These are phyloP conservation scores for Euborellia annulipes DNA, from an alignment of 1,140 invertebrate genomes.

Conservation along the genomic window DNA sequence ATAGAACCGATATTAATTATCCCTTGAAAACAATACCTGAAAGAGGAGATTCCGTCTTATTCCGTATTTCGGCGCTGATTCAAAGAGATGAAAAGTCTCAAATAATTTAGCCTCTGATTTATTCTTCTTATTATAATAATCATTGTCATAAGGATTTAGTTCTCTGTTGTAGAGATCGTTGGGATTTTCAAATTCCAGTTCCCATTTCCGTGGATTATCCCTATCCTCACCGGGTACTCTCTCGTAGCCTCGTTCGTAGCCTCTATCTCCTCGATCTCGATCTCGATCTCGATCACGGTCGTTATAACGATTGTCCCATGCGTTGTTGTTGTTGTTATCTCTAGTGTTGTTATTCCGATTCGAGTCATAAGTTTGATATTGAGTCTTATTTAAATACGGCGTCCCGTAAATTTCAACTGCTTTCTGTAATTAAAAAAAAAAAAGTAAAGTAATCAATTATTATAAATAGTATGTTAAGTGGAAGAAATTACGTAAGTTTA, in stretches of 20 bases:
- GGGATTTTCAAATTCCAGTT: background rate
- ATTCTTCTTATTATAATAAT: conserved; percentile 15
- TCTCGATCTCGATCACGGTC: background rate
- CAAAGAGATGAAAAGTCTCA: conserved; percentile 51
- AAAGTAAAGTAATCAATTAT: background rate
- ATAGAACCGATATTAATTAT: too few relatives aligned
- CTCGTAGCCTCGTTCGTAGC: background rate
- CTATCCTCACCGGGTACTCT: conserved; percentile 1
- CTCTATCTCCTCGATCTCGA: background rate
- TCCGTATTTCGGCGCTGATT: conserved; percentile 49
- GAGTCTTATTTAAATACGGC: background rate
- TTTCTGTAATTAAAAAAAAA: conserved; percentile 20
- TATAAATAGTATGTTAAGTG: too few relatives aligned
- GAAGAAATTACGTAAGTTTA: too few relatives aligned
- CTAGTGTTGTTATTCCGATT: background rate
- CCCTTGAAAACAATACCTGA: conserved; percentile 39
- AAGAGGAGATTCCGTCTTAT: conserved; percentile 47
- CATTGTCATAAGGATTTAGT: conserved; percentile 16
- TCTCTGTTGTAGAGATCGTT: conserved; percentile 4
- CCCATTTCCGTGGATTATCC: conserved; percentile 7
- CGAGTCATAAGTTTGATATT: conserved; percentile 1
- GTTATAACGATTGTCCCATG: conserved; percentile 13
- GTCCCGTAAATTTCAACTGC: conserved; percentile 31
- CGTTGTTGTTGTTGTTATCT: conserved; percentile 11
- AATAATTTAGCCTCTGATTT: conserved; percentile 17